Conservation (phyloP, 1,140 invertebrate genomes). For the Drosophila arizonae region DNA sequence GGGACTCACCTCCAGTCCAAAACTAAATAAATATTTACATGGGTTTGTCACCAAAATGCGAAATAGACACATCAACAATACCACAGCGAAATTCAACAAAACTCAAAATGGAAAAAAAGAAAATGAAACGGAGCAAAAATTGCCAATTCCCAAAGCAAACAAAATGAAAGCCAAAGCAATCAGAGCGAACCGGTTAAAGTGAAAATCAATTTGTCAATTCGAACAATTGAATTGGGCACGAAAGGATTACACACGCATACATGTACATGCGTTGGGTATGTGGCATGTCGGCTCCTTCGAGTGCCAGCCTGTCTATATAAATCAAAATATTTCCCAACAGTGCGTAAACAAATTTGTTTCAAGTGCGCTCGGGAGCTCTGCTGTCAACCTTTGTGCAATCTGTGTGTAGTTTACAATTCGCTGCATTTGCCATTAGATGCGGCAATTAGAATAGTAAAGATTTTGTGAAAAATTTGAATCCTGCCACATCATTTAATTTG, state of each 20-base stretch:
- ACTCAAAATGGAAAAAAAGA: slow-evolving; percentile 20
- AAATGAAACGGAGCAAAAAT: slow-evolving; percentile 1
- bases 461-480: slow-evolving; percentile 79
- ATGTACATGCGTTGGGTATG: not conserved
- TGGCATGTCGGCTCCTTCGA: slow-evolving; percentile 17
- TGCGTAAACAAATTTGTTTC: slow-evolving; percentile 74
- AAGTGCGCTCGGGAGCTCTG: slow-evolving; percentile 27
- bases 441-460: slow-evolving; percentile 70
- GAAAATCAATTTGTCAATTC: slow-evolving; percentile 79
- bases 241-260: slow-evolving; percentile 65
- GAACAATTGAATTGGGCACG: slow-evolving; percentile 77
- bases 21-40: slow-evolving; percentile 79
- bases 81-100: not conserved
- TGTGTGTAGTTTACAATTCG: slow-evolving; percentile 59
- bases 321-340: slow-evolving; percentile 74
- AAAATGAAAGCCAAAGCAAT: slow-evolving; percentile 70
- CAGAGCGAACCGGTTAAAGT: slow-evolving; percentile 68
- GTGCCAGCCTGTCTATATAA: slow-evolving; percentile 56
- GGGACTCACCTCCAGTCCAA: slow-evolving; percentile 54
- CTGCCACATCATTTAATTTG: slow-evolving; percentile 82
- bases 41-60: slow-evolving; percentile 68
- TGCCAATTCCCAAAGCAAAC: slow-evolving; percentile 76
- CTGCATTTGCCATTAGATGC: slow-evolving; percentile 68
- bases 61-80: slow-evolving; percentile 55
- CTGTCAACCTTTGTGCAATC: slow-evolving; percentile 3